phyloP scores from a whole-genome alignment of 2,113 vertebrate genomes.

The Azemiops feae region DNA sequence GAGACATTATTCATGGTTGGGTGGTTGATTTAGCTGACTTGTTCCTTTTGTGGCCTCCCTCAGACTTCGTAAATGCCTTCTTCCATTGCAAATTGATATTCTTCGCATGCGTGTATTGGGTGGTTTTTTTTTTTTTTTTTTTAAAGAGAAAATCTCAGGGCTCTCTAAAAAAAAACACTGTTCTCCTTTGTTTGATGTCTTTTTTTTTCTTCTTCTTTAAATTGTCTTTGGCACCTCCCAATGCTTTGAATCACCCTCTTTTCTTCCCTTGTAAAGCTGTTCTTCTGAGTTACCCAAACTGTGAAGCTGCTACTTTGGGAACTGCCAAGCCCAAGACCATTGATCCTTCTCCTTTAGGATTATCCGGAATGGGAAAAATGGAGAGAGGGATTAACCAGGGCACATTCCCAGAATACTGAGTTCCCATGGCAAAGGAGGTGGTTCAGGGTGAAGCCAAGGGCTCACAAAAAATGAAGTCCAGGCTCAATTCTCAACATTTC shows the following conservation, averaged over 20 bases:
- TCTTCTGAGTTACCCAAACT: not conserved
- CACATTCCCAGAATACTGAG: not conserved
- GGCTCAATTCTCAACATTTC: not conserved
- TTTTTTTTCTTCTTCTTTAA: not conserved
- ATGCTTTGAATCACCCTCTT: not conserved
- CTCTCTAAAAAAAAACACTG: not conserved
- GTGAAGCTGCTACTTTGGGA: not conserved
- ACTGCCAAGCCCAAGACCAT: not conserved
- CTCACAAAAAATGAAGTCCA: not conserved
- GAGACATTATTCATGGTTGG: not conserved
- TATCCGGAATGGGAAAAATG: not conserved
- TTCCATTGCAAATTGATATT: not conserved
- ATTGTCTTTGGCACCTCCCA: not conserved
- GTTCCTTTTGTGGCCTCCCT: conserved; percentile 2
- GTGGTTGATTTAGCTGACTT: conserved; percentile 14
- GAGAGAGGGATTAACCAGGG: not conserved
- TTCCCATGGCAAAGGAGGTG: not conserved
- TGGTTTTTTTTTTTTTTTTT: not conserved
- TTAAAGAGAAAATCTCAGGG: not conserved
- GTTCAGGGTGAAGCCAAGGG: not conserved
- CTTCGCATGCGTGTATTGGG: not conserved
- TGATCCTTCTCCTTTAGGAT: not conserved
- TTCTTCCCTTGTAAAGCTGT: not conserved
- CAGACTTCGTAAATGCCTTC: not conserved
- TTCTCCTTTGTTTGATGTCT: not conserved